Evolutionary conservation across 2,888 invertebrate genomes (phyloP), one percentile per base, ranked within the genome.

Genomic region (Nipponacmea schrenckii): DNA sequence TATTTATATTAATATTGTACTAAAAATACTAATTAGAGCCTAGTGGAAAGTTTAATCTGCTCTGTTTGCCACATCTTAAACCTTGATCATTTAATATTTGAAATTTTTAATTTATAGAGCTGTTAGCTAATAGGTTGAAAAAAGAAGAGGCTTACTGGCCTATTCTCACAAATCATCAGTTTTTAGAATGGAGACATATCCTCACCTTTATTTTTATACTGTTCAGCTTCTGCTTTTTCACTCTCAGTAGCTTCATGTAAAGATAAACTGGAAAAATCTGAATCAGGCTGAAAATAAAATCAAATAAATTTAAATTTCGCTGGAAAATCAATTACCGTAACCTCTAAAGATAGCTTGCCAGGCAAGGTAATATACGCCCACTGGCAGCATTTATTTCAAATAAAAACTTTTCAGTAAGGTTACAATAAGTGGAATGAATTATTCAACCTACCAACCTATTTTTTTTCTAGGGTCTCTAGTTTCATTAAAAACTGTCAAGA

Each of bases 141-240:
- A 46, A 46, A 45, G 12, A 20, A 68, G 24, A 48, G 17, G n/a
- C 17, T 2, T 44, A 44, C 17, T 17, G n/a, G 44, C 31, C 3
- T 17, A 20, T 14, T 24, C 14, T 14, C 50, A 48, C 14, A 17
- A 20, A 5, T 5, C 31, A 31, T 31, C 2, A 31, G 31, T 3
- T 2, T 31, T 31, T 31, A 5, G 31, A 31, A 31, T 31, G 31
- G 31, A 31, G 31, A 31, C 31, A 31, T 31, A 31, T 45, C 66
- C 17, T 95, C 95, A 76, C 97, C 97, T 86, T 94, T 93, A 85
- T 94, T 94, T 89, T 98, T 98, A 56, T 95, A 91, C 44, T 91
- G 91, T 87, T 97, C 97, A 7, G 96, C 97, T 84, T 93, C 91
- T 62, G 82, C 85, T 75, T 89, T 89, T 68, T 90, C 90, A 64